These are phyloP conservation scores for Spatulosminthurus flaviceps DNA, from an alignment of 2,888 invertebrate genomes.

Conservation along the genomic window DNA sequence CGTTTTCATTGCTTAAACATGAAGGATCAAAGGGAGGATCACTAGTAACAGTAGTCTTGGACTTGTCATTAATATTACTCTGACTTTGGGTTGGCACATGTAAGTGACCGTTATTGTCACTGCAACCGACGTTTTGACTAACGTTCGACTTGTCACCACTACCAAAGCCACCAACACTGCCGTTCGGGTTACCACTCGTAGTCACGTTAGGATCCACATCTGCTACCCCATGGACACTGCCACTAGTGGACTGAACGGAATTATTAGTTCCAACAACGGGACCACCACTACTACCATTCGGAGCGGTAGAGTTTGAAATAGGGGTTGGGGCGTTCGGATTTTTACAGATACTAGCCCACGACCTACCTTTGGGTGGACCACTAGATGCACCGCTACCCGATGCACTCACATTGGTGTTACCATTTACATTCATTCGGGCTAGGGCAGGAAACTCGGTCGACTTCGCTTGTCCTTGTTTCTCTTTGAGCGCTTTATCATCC, in stretches of 20 bases:
- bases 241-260: conserved; percentile 6
- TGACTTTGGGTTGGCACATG: conserved; percentile 39
- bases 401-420: conserved; percentile 31
- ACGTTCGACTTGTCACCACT: conserved; percentile 19
- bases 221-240: neutral
- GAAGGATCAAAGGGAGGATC: conserved; percentile 40
- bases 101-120: conserved; percentile 41
- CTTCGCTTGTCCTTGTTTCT: conserved; percentile 19
- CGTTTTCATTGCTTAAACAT: conserved; percentile 57
- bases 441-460: conserved; percentile 52
- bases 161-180: conserved; percentile 10
- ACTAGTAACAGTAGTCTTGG: conserved; percentile 16
- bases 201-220: neutral
- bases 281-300: conserved; percentile 14
- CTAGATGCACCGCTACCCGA: conserved; percentile 17
- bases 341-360: conserved; percentile 61
- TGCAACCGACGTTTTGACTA: conserved; percentile 13
- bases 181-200: neutral
- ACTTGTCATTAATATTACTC: neutral
- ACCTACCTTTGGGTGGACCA: conserved; percentile 48
- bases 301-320: neutral
- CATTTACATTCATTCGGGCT: conserved; percentile 30
- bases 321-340: conserved; percentile 30
- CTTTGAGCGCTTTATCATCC: conserved; percentile 44
- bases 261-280: neutral